Evolutionary conservation across 1,140 invertebrate species (phyloP).

Genomic region (Lucilia cuprina): DNA sequence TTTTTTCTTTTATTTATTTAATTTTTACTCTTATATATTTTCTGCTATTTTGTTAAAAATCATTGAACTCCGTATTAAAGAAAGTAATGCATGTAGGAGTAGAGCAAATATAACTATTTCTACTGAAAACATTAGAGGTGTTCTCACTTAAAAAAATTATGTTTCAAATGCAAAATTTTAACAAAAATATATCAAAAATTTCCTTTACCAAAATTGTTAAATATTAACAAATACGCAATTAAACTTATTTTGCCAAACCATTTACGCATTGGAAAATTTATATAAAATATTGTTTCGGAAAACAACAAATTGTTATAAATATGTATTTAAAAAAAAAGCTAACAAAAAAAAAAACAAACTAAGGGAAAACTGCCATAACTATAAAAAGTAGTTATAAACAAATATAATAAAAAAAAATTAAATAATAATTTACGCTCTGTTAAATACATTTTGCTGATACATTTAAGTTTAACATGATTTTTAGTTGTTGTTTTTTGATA

Average conservation of each 20-base stretch:
- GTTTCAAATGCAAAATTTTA: not conserved
- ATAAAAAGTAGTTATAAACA: not conserved
- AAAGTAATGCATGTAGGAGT: not conserved
- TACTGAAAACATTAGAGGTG: no score
- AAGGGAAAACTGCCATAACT: no score
- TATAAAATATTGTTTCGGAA: not conserved
- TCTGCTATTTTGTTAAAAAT: not conserved
- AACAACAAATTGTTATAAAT: not conserved
- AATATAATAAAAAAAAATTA: not conserved
- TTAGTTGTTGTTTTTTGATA: not conserved
- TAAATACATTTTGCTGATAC: conserved; percentile 17
- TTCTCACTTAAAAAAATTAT: not conserved
- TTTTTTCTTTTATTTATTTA: not conserved
- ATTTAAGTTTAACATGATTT: not conserved
- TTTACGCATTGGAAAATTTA: not conserved
- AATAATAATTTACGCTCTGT: conserved; percentile 35
- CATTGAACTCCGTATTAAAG: not conserved
- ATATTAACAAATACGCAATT: not conserved
- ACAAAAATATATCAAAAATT: not conserved
- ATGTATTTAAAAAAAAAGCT: not conserved
- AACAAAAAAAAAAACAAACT: not conserved
- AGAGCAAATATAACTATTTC: not conserved
- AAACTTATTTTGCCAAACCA: not conserved
- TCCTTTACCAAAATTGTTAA: not conserved
- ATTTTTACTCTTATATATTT: not conserved